Evolutionary conservation across 2,113 vertebrate species (phyloP).

Genomic region (Oceanodroma tethys): DNA sequence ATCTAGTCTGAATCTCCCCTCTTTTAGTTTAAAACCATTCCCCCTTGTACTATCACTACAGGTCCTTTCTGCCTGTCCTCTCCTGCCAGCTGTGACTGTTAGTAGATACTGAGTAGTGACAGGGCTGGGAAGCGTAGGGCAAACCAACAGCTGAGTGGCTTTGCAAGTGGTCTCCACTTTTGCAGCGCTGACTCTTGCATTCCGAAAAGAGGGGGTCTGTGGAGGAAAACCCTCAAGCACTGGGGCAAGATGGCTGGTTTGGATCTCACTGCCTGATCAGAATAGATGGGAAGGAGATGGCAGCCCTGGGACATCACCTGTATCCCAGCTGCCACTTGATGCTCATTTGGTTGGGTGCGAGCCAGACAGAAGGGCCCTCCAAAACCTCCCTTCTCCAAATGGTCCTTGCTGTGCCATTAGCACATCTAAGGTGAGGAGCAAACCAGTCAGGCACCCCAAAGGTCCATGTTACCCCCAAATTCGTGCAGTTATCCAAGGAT

Average conservation of each 20-base stretch:
- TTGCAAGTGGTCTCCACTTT: neutral
- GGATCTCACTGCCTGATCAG: neutral
- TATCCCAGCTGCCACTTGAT: neutral
- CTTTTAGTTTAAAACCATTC: neutral
- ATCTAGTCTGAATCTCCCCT: neutral
- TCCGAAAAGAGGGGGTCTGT: neutral
- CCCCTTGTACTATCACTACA: neutral
- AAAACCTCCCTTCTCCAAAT: neutral
- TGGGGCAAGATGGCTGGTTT: neutral
- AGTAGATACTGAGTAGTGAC: neutral
- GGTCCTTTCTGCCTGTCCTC: neutral
- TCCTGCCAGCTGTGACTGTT: neutral
- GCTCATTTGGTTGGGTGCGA: fast-evolving
- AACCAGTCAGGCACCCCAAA: neutral
- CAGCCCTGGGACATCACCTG: neutral
- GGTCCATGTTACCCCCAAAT: neutral
- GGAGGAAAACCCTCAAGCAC: neutral
- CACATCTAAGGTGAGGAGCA: neutral
- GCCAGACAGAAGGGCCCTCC: neutral
- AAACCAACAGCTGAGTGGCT: neutral
- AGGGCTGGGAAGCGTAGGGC: neutral
- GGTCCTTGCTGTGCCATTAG: neutral
- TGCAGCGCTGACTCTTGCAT: fast-evolving
- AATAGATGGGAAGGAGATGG: neutral
- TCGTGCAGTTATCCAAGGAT: neutral